Evolutionary conservation across 2,888 invertebrate species (phyloP).

Genomic region (Xestia c-nigrum): DNA sequence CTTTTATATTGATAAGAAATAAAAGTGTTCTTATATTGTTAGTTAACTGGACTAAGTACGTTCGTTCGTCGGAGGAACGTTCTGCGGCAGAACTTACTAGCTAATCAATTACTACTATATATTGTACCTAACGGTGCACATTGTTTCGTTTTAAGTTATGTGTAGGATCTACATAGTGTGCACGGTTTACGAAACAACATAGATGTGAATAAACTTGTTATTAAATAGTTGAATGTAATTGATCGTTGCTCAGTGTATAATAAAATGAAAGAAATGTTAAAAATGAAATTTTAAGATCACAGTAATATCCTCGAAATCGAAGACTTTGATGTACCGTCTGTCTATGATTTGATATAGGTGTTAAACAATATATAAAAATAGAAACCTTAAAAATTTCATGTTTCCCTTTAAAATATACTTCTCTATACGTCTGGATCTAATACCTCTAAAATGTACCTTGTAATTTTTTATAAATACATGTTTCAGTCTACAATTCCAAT

Average conservation of each 20-base stretch:
- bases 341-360: slow-evolving; percentile 56
- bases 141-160: slow-evolving; percentile 61
- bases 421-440: slow-evolving; percentile 55
- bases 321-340: slow-evolving; percentile 62
- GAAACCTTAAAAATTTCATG: slow-evolving; percentile 32
- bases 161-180: slow-evolving; percentile 62
- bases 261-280: slow-evolving; percentile 59
- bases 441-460: slow-evolving; percentile 63
- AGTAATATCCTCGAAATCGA: slow-evolving; percentile 48
- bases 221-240: slow-evolving; percentile 73
- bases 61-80: slow-evolving; percentile 53
- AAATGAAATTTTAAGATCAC: slow-evolving; percentile 47
- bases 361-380: slow-evolving; percentile 33
- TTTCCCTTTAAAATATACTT: slow-evolving; percentile 52
- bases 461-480: slow-evolving; percentile 63
- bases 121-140: slow-evolving; percentile 55
- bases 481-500: slow-evolving; percentile 60
- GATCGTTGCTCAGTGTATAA: slow-evolving; percentile 77
- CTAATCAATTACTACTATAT: slow-evolving; percentile 66
- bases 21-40: slow-evolving; percentile 89
- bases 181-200: slow-evolving; percentile 61
- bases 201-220: slow-evolving; percentile 68
- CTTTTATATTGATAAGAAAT: slow-evolving; percentile 81
- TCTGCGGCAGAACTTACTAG: slow-evolving; percentile 58
- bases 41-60: slow-evolving; percentile 73